These are phyloP conservation scores for Poecilia wingei DNA, from an alignment of 2,797 vertebrate genomes.

Conservation along the genomic window DNA sequence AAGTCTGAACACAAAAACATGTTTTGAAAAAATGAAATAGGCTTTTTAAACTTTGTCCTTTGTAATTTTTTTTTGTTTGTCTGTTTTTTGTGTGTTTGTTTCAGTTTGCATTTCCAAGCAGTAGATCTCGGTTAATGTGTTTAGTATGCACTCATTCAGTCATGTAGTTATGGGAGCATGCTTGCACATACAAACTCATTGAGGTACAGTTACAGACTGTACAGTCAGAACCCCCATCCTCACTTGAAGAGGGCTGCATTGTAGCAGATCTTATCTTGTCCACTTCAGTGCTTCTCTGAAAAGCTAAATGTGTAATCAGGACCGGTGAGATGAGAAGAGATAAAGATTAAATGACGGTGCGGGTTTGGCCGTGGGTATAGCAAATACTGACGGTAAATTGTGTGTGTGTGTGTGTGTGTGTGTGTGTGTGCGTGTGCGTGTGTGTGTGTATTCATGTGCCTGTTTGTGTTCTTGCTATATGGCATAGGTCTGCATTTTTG, in stretches of 20 bases:
- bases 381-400: conserved; percentile 48
- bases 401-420: conserved; percentile 36
- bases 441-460: not conserved
- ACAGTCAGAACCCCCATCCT: conserved; percentile 44
- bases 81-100: not conserved
- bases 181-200: conserved; percentile 7
- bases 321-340: conserved; percentile 75
- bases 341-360: conserved; percentile 76
- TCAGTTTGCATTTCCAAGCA: not conserved
- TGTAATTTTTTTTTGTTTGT: not conserved
- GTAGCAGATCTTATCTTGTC: conserved; percentile 75
- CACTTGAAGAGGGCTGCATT: conserved; percentile 51
- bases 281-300: conserved; percentile 55
- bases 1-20: conserved; percentile 28
- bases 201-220: conserved; percentile 9
- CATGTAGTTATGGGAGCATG: conserved; percentile 16
- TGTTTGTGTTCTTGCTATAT: conserved; percentile 2
- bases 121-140: conserved; percentile 35
- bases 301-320: conserved; percentile 78
- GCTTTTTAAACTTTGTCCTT: not conserved
- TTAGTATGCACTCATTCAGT: conserved; percentile 41
- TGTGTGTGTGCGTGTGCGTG: not conserved
- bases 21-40: not conserved
- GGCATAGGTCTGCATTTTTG: conserved; percentile 14
- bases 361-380: conserved; percentile 72